Base-by-base conservation (phyloP, 2,113 vertebrate species). In the Seriola rivoliana region DNA sequence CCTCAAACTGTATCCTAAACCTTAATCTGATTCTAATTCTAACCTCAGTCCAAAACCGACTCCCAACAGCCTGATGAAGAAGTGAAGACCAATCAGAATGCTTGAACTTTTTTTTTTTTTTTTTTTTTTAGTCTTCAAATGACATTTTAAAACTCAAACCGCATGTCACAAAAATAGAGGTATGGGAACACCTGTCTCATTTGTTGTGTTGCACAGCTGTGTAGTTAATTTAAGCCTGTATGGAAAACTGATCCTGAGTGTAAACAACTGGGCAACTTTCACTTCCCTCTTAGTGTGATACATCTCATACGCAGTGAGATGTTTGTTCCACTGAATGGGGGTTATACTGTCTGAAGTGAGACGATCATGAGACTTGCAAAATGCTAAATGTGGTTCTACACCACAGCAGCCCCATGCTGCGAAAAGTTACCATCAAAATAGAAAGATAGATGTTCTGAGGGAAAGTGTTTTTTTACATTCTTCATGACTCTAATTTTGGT, bases 251-350 rank as follows among this genome's bases (percentile, higher is more conserved):
- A 88, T 87, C 82, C 80, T 57, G 4, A 85, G 36, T 81, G 88
- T 90, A 88, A 93, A 93, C 91, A 93, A 91, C 72, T 63, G 25
- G 79, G 36, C 81, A 57, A 85, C 85, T 95, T 94, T 95, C 94
- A 95, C 91, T 95, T 95, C 95, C 88, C 81, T 73, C 50, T 84
- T 44, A 59, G 9, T 38, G 12, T 0, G 0, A 63, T 21, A 25
- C 42, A n/a, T 46, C 10, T 68, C 40, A 66, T 5, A 64, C 7
- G 3, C 10, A 57, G 25, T 57, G 4, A 38, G 1, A 5, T 66
- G 62, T 75, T 65, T 66, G 42, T 69, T 52, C 4, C 14, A 19
- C 25, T 69, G 8, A 40, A 13, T 10, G 9, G 66, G 5, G 66
- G 19, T 12, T 60, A 25, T 66, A 2, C 14, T 5, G 13, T 59